phyloP scores from a whole-genome alignment of 2,888 invertebrate species.

The Monopis laevigella region DNA sequence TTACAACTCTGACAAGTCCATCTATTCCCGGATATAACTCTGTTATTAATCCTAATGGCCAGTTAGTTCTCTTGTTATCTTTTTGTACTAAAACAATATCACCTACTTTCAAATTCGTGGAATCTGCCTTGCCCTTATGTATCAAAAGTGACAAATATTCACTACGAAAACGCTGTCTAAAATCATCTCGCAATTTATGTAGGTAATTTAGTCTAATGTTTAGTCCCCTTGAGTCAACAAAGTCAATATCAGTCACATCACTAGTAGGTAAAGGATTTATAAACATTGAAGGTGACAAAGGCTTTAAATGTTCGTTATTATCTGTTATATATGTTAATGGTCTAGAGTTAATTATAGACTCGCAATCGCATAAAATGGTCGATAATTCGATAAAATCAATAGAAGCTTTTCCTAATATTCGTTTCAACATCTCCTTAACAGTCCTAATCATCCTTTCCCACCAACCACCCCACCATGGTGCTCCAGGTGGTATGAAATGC shows the following conservation, averaged over 20 bases:
- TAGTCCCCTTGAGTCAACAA: neutral
- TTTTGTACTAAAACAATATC: slow-evolving; percentile 12
- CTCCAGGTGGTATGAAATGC: slow-evolving; percentile 33
- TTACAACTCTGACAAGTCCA: slow-evolving; percentile 3
- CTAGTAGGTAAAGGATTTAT: neutral
- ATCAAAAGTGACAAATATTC: slow-evolving; percentile 5
- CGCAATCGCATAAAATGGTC: slow-evolving; percentile 17
- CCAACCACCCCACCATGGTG: slow-evolving; percentile 44
- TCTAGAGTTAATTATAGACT: slow-evolving; percentile 3
- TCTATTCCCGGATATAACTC: slow-evolving; percentile 7
- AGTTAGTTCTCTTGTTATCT: neutral
- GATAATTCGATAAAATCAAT: slow-evolving; percentile 11
- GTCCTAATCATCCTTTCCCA: slow-evolving; percentile 37
- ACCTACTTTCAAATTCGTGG: neutral
- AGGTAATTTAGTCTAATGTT: neutral
- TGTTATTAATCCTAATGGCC: slow-evolving; percentile 6
- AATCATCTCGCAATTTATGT: neutral
- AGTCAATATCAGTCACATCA: slow-evolving; percentile 14
- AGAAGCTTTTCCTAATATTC: slow-evolving; percentile 27
- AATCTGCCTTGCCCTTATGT: neutral
- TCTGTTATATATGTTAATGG: neutral
- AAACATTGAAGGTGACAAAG: slow-evolving; percentile 12
- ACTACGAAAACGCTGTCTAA: slow-evolving; percentile 18
- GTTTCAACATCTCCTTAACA: slow-evolving; percentile 31
- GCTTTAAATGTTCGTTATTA: slow-evolving; percentile 5